A percentile compares a stretch with the other conserved stretches of the same genome.
Evolutionary conservation across 2,113 vertebrate species (phyloP).

Genomic region (Telmatochromis brachygnathus): DNA sequence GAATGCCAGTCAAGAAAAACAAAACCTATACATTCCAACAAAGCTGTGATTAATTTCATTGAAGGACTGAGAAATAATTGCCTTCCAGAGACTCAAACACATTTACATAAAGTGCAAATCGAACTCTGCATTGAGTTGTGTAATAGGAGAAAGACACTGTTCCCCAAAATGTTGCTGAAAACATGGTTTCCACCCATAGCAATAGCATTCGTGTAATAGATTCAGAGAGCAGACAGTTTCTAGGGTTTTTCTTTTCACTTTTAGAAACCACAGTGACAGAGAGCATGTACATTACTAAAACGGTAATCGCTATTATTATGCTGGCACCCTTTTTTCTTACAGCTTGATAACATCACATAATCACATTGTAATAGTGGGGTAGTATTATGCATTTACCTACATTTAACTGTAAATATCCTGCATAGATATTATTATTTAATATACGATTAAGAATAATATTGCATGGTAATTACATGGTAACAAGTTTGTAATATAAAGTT

Average conservation of each 20-base stretch:
- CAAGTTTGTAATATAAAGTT: background rate
- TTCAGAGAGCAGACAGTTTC: background rate
- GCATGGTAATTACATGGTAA: background rate
- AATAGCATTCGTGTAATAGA: background rate
- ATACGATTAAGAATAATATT: background rate
- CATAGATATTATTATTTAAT: background rate
- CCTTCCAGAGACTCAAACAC: conserved; percentile 39
- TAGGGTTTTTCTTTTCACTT: background rate
- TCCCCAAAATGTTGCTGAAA: background rate
- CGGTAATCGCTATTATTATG: background rate
- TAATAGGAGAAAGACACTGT: background rate
- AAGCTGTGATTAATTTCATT: conserved; percentile 48
- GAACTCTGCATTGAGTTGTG: background rate
- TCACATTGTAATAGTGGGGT: background rate
- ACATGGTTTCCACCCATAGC: background rate
- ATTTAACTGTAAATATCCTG: background rate
- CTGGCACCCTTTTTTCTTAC: background rate
- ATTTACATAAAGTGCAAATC: background rate
- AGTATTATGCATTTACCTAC: background rate
- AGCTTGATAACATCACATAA: background rate
- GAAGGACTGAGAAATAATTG: conserved; percentile 65
- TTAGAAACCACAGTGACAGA: background rate
- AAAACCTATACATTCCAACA: conserved; percentile 26
- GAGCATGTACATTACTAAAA: background rate
- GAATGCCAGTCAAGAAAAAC: conserved; percentile 28